phyloP scores from a whole-genome alignment of 2,888 invertebrate genomes.

The Seira sanloemensis region DNA sequence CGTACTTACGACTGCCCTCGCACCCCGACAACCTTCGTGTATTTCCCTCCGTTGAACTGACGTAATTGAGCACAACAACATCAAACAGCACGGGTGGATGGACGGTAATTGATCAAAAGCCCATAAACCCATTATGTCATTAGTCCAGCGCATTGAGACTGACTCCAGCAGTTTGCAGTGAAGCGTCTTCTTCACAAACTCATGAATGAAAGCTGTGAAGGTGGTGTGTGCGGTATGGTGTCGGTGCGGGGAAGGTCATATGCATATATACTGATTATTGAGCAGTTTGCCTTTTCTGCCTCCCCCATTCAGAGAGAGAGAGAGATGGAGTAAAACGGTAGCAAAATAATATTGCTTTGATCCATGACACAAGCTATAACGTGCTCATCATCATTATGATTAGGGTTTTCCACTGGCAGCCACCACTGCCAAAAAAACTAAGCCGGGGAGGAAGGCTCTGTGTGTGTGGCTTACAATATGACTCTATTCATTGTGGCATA shows the following conservation, averaged over 20 bases:
- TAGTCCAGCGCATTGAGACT: not conserved
- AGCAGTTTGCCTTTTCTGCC: not conserved
- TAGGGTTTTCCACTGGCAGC: not conserved
- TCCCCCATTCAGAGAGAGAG: not conserved
- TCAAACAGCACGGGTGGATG: not conserved
- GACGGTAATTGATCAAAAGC: conserved; percentile 48
- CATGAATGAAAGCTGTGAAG: conserved; percentile 35
- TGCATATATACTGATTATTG: not conserved
- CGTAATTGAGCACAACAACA: not conserved
- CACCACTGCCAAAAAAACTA: not conserved
- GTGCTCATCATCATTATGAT: not conserved
- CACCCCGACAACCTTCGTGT: too few relatives aligned
- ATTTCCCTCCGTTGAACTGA: too few relatives aligned
- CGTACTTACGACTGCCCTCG: too few relatives aligned
- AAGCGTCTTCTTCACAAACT: conserved; percentile 23
- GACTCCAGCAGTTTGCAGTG: not conserved
- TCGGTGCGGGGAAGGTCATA: too few relatives aligned
- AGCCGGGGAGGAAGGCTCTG: not conserved
- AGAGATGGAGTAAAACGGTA: not conserved
- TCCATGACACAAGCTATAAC: not conserved
- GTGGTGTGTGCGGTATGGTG: not conserved
- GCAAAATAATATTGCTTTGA: conserved; percentile 4
- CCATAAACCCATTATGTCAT: conserved; percentile 38
- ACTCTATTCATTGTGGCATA: conserved; percentile 59
- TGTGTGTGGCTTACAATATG: conserved; percentile 12